These are phyloP conservation scores for Tipula lateralis DNA, from an alignment of 2,888 invertebrate genomes.

Conservation along the genomic window DNA sequence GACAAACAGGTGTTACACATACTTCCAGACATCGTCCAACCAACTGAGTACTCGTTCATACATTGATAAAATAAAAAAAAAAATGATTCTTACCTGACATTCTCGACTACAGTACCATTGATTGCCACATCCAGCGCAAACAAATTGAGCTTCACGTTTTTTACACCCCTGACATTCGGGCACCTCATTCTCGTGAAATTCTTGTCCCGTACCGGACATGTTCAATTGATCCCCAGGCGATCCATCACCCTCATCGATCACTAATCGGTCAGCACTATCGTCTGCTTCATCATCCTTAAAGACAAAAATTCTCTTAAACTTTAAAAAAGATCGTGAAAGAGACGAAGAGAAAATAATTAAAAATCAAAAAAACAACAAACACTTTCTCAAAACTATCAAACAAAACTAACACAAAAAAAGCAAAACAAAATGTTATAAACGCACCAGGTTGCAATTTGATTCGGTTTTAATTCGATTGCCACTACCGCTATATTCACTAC, in stretches of 20 bases:
- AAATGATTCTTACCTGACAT: conserved; percentile 67
- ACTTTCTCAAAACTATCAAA: neutral
- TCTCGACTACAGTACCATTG: conserved; percentile 93
- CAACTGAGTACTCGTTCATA: too few relatives aligned
- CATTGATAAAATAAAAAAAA: neutral
- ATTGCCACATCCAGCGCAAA: conserved; percentile 84
- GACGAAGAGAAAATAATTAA: conserved; percentile 13
- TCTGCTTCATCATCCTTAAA: conserved; percentile 55
- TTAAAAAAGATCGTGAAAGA: conserved; percentile 25
- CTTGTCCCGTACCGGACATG: conserved; percentile 40
- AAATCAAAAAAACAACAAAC: conserved; percentile 3
- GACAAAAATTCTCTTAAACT: conserved; percentile 26
- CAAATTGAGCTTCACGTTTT: conserved; percentile 74
- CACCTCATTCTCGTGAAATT: conserved; percentile 50
- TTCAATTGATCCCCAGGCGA: conserved; percentile 45
- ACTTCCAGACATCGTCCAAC: too few relatives aligned
- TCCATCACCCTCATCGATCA: conserved; percentile 55
- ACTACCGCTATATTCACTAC: neutral
- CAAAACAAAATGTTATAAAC: conserved; percentile 26
- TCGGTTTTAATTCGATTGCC: neutral
- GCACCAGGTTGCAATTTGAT: neutral
- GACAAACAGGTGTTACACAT: too few relatives aligned
- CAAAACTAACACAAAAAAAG: neutral
- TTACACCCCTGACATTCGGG: conserved; percentile 84
- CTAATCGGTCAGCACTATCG: conserved; percentile 58